phyloP scores from a whole-genome alignment of 2,797 vertebrate species.

The Pseudochaenichthys georgianus region DNA sequence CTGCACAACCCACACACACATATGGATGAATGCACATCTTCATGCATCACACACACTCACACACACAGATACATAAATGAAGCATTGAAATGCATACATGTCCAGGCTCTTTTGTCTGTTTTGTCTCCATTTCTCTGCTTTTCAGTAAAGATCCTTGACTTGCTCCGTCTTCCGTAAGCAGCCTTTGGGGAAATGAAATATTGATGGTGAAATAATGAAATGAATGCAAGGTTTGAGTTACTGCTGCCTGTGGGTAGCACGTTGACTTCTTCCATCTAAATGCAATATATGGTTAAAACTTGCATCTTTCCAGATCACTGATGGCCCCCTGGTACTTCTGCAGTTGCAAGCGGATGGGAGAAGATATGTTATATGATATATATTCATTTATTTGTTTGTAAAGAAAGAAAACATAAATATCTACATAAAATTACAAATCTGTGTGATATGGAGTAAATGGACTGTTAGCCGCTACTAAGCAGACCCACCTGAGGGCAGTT shows the following conservation, averaged over 20 bases:
- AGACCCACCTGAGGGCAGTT: too few species aligned
- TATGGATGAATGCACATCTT: slow-evolving; percentile 5
- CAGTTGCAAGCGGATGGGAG: not conserved
- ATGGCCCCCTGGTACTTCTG: not conserved
- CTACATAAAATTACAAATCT: not conserved
- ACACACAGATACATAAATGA: slow-evolving; percentile 21
- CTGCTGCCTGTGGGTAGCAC: not conserved
- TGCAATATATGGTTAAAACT: not conserved
- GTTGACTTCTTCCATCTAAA: not conserved
- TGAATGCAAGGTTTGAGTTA: slow-evolving; percentile 1
- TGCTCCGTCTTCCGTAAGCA: not conserved
- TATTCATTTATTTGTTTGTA: not conserved
- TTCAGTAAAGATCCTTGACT: not conserved
- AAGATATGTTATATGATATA: not conserved
- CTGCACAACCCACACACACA: slow-evolving; percentile 47
- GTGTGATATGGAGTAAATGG: not conserved
- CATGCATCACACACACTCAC: slow-evolving; percentile 6
- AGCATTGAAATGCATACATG: slow-evolving; percentile 16
- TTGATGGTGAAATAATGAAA: not conserved
- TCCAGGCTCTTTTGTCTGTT: slow-evolving; percentile 13
- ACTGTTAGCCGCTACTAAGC: not conserved
- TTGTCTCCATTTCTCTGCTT: slow-evolving; percentile 9
- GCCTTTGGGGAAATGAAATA: slow-evolving; percentile 8
- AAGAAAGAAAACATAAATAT: not conserved
- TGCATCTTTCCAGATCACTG: not conserved